phyloP scores from a whole-genome alignment of 2,797 vertebrate genomes.

The Danio jaintianensis region DNA sequence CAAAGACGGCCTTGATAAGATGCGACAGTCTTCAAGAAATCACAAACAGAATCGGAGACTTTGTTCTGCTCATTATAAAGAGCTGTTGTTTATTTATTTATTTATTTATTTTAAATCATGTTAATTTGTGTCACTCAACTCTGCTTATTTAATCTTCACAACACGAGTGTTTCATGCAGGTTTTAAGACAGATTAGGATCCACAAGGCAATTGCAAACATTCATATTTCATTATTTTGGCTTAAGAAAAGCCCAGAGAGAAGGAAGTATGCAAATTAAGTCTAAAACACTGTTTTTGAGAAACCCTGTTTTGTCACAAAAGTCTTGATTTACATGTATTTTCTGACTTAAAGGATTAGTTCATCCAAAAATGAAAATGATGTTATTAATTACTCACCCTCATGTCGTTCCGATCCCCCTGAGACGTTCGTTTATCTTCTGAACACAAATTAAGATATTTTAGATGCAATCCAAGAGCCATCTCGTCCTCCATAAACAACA shows the following conservation, averaged over 20 bases:
- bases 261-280: neutral
- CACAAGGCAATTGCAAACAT: neutral
- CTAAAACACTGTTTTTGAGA: neutral
- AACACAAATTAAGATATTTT: too few species aligned
- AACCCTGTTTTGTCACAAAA: too few species aligned
- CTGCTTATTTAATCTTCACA: constrained; percentile 4
- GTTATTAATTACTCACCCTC: too few species aligned
- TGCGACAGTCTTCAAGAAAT: constrained; percentile 3
- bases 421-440: too few species aligned
- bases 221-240: neutral
- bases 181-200: constrained; percentile 18
- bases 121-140: neutral
- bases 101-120: neutral
- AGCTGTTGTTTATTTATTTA: constrained; percentile 3
- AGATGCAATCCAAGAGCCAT: too few species aligned
- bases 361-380: too few species aligned
- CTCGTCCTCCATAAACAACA: too few species aligned
- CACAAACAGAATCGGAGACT: constrained; percentile 12
- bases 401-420: too few species aligned
- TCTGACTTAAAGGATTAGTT: too few species aligned
- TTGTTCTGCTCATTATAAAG: constrained; percentile 20
- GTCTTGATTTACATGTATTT: too few species aligned
- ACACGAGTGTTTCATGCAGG: neutral
- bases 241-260: neutral
- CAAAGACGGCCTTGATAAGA: constrained; percentile 3